A percentile compares a stretch with the other conserved stretches of the same genome.
phyloP scores from a whole-genome alignment of 2,888 invertebrate species.

The Neria commutata region DNA sequence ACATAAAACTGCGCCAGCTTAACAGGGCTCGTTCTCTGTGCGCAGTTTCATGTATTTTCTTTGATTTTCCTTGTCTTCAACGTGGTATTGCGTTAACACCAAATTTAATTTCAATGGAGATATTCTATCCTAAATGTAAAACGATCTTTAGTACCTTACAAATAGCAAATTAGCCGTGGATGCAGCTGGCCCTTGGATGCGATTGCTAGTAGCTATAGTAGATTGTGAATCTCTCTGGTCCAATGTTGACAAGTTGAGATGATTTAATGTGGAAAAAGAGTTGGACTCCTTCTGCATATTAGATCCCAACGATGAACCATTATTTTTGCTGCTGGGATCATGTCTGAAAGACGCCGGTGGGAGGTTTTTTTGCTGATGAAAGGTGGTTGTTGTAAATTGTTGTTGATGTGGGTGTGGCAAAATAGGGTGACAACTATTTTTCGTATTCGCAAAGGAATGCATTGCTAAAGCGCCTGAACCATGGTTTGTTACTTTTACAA shows the following conservation, averaged over 20 bases:
- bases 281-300: constrained; percentile 18
- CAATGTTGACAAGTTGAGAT: constrained; percentile 6
- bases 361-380: constrained; percentile 30
- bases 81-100: no score
- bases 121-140: constrained; percentile 27
- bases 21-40: no score
- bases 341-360: constrained; percentile 31
- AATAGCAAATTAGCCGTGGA: constrained; percentile 56
- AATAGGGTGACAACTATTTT: constrained; percentile 32
- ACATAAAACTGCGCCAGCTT: no score
- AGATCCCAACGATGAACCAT: not conserved
- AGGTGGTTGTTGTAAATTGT: constrained; percentile 28
- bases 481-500: constrained; percentile 15
- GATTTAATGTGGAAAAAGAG: constrained; percentile 23
- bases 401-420: constrained; percentile 30
- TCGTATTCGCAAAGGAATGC: constrained; percentile 15
- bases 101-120: no score
- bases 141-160: constrained; percentile 56
- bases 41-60: no score
- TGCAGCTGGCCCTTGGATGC: constrained; percentile 51
- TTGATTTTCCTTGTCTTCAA: no score
- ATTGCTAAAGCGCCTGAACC: constrained; percentile 2
- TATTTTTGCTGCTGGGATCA: constrained; percentile 19
- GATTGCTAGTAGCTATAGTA: constrained; percentile 40
- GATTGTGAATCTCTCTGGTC: constrained; percentile 27